Base-by-base conservation (phyloP, 2,888 invertebrate genomes). In the Agonopterix alstromeriana region DNA sequence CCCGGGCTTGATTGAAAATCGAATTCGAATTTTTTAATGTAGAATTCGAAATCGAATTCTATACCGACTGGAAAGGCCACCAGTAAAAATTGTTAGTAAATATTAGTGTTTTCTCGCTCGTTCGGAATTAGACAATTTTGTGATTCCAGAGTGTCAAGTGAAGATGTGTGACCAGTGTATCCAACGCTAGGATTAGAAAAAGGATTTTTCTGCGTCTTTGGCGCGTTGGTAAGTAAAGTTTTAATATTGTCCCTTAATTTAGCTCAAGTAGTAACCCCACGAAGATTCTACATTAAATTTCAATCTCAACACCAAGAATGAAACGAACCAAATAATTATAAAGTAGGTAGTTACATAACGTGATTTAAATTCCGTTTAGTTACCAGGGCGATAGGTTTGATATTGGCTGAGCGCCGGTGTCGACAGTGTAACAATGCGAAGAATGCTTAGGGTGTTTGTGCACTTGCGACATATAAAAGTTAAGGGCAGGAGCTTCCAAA, bases 41-140 rank as follows among this genome's bases (percentile, higher is more conserved):
- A 56, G 61, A 62, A 61, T 68, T 69, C 63, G 62, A 60, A 59
- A 58, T 55, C 49, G 35, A 52, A 42, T 9, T 35, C 38, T 48
- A 77, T 65, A 67, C 63, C 82, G 81, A 85, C 82, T 82, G 83
- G 86, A 81, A 80, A 82, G 86, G 86, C 77, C 80, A 74, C 70
- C 61, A 42, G 35, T 42, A 35, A 52, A 51, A 48, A 55, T 27
- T 27, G 7, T 48, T 45, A 51, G 47, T 53, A 56, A 50, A 45
- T 44, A 42, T 42, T 45, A 46, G 46, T 38, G 49, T 46, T 42
- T 45, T 46, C 46, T 46, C 51, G 45, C 40, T 50, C 45, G 47
- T 55, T 58, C 54, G 61, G 58, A 58, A 59, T 56, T 54, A 53
- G 51, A 51, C 67, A 47, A 27, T 54, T 60, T 52, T 10, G 48